Percentiles rank a stretch among this genome's conserved stretches.
phyloP scores from a whole-genome alignment of 37 sponge, comb jelly and placozoan species.

The Ephydatia muelleri region DNA sequence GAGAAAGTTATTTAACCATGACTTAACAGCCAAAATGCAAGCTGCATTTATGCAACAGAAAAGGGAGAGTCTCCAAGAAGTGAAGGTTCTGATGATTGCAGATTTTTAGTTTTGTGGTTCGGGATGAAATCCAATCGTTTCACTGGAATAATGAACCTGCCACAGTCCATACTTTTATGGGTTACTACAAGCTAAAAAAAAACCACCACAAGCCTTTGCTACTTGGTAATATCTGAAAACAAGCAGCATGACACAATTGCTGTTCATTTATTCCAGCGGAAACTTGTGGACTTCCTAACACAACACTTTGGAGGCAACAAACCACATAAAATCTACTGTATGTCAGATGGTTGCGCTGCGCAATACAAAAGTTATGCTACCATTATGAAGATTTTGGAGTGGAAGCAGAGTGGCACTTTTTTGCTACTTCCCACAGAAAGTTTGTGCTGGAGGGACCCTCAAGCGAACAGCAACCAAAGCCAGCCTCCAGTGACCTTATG shows the following conservation, averaged over 20 bases:
- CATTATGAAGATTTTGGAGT: conserved; percentile 57
- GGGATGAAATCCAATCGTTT: conserved; percentile 47
- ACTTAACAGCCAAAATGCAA: conserved; percentile 30
- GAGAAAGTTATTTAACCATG: conserved; percentile 17
- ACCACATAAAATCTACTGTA: conserved; percentile 57
- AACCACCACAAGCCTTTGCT: conserved; percentile 36
- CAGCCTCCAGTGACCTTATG: conserved; percentile 40
- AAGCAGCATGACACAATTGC: conserved; percentile 53
- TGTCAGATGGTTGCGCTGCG: conserved; percentile 59
- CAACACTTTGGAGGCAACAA: conserved; percentile 8
- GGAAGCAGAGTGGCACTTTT: conserved; percentile 63
- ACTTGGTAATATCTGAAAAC: conserved; percentile 43
- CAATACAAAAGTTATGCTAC: conserved; percentile 58
- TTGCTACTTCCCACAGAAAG: conserved; percentile 62
- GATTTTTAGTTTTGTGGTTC: conserved; percentile 47
- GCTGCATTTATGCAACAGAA: conserved; percentile 1
- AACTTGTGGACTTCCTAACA: conserved; percentile 31
- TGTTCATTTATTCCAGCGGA: conserved; percentile 47
- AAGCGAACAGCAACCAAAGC: conserved; percentile 54
- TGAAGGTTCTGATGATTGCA: conserved; percentile 20
- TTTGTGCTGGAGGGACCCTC: conserved; percentile 63
- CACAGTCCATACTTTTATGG: conserved; percentile 34
- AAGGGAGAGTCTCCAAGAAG: conserved; percentile 21
- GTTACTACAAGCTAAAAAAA: conserved; percentile 30
- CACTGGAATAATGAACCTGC: conserved; percentile 52